These are phyloP conservation scores for Trogon surrucura DNA, from an alignment of 2,113 vertebrate species.

Conservation along the genomic window DNA sequence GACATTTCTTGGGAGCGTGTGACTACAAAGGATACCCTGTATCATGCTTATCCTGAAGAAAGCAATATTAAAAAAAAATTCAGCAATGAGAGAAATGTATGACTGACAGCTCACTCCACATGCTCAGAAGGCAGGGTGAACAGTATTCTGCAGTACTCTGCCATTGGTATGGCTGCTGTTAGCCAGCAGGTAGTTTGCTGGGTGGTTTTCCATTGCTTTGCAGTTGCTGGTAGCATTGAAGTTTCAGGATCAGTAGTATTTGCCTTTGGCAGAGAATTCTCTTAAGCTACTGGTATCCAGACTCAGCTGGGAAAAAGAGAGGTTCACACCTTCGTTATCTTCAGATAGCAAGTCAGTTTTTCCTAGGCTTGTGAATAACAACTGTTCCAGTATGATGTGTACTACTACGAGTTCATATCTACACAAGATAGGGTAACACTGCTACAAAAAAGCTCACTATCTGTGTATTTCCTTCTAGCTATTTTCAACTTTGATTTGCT, in stretches of 20 bases:
- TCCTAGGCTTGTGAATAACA: not conserved
- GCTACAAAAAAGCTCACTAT: not conserved
- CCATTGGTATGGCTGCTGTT: rapidly evolving
- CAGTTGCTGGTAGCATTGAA: not conserved
- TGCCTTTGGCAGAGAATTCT: not conserved
- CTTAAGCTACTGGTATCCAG: not conserved
- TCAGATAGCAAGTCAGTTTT: not conserved
- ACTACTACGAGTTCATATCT: not conserved
- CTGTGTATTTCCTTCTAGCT: not conserved
- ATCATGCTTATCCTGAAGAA: not conserved
- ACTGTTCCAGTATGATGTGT: not conserved
- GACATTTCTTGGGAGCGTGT: not conserved
- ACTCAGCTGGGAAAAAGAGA: not conserved
- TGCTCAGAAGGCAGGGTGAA: not conserved
- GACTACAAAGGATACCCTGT: not conserved
- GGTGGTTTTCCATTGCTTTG: not conserved
- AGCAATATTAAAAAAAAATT: not conserved
- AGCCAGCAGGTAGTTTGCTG: not conserved
- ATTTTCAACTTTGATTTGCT: not conserved
- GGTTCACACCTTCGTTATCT: not conserved
- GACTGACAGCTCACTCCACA: rapidly evolving
- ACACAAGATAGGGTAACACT: not conserved
- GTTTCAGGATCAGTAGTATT: not conserved
- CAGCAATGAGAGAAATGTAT: not conserved
- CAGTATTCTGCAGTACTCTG: not conserved